A percentile compares a stretch with the other conserved stretches of the same genome.
Evolutionary conservation across 2,888 invertebrate genomes (phyloP).

Genomic region (Drosophila antonietae): DNA sequence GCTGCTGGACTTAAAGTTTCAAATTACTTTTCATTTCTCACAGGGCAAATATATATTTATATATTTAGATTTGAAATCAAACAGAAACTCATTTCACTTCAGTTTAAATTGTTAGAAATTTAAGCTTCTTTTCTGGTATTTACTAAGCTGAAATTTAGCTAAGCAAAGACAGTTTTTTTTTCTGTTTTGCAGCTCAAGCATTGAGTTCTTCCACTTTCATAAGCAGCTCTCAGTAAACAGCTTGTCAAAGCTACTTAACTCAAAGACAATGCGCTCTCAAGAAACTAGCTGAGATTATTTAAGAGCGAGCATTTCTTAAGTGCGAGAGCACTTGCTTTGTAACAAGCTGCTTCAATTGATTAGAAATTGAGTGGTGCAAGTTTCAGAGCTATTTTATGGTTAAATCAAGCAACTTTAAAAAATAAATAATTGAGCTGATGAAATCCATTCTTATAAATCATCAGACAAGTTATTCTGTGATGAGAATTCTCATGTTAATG

Average conservation of each 20-base stretch:
- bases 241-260: background rate
- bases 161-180: background rate
- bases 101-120: background rate
- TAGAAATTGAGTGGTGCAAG: background rate
- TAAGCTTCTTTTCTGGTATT: background rate
- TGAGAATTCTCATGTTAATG: background rate
- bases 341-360: background rate
- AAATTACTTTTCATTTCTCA: background rate
- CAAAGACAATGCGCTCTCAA: background rate
- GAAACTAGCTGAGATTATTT: slow-evolving; percentile 4
- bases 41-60: background rate
- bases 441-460: no score
- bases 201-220: background rate
- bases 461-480: no score
- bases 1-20: background rate
- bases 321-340: background rate
- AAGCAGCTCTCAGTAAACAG: slow-evolving; percentile 3
- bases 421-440: no score
- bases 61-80: background rate
- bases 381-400: no score
- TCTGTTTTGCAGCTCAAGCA: background rate
- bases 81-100: background rate
- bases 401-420: no score
- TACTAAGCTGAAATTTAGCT: background rate
- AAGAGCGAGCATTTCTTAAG: no score